Evolutionary conservation across 2,113 vertebrate genomes (phyloP).

Genomic region (Siphamia tubifer): DNA sequence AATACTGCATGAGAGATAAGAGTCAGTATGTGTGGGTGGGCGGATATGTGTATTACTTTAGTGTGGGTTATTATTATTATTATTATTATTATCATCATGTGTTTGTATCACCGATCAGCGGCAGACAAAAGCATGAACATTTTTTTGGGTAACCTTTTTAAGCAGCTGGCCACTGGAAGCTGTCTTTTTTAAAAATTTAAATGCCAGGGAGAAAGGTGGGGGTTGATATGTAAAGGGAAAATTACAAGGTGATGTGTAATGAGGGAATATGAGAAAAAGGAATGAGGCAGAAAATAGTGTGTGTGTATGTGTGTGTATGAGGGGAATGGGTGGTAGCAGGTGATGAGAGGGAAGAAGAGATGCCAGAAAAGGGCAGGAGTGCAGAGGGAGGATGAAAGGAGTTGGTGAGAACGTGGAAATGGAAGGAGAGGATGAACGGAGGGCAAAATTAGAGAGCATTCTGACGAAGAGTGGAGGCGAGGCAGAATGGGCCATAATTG

Average conservation of each 20-base stretch:
- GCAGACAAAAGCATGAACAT: conserved; percentile 10
- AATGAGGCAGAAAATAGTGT: not conserved
- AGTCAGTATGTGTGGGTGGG: conserved; percentile 4
- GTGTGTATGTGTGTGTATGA: not conserved
- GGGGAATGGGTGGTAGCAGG: not conserved
- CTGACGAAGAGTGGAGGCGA: conserved; percentile 29
- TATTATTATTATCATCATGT: not conserved
- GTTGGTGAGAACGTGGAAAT: conserved; percentile 4
- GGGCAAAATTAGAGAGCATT: conserved; percentile 40
- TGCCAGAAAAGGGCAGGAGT: not conserved
- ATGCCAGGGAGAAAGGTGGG: not conserved
- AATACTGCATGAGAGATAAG: conserved; percentile 47
- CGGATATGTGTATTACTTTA: too few species aligned
- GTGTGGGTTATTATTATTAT: too few species aligned
- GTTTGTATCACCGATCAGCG: not conserved
- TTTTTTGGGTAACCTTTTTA: conserved; percentile 16
- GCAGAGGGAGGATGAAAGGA: conserved; percentile 19
- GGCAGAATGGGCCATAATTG: conserved; percentile 59
- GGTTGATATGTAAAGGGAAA: too few species aligned
- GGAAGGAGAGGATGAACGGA: conserved; percentile 14
- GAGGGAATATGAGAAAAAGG: not conserved
- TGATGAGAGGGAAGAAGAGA: not conserved
- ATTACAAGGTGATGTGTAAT: conserved; percentile 3
- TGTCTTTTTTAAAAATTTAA: not conserved
- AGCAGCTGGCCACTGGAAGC: not conserved